phyloP scores from a whole-genome alignment of 2,888 invertebrate species.

The Zhuqinia jingwanae region DNA sequence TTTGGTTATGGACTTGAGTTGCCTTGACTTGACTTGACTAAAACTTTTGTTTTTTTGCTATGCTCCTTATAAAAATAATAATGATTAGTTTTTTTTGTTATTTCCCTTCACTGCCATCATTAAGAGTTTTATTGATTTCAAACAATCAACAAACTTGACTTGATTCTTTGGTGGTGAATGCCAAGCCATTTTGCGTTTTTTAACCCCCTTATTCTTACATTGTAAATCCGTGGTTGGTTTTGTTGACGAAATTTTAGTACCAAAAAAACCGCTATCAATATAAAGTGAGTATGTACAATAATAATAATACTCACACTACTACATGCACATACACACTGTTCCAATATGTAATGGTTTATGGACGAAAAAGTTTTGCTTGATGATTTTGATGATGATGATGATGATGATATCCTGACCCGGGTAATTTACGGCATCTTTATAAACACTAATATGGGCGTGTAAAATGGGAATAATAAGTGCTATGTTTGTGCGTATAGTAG shows the following conservation, averaged over 20 bases:
- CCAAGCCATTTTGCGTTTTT: too few species aligned
- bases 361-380: constrained; percentile 48
- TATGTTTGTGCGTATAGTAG: constrained; percentile 14
- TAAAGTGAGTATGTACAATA: too few species aligned
- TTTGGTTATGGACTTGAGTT: too few species aligned
- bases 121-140: constrained; percentile 65
- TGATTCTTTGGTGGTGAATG: neutral
- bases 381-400: too few species aligned
- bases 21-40: too few species aligned
- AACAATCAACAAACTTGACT: constrained; percentile 69
- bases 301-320: too few species aligned
- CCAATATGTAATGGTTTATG: constrained; percentile 60
- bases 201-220: neutral
- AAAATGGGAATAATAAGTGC: neutral
- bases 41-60: too few species aligned
- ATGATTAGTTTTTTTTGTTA: constrained; percentile 23
- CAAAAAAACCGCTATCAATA: too few species aligned
- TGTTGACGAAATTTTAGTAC: too few species aligned
- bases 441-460: constrained; percentile 23
- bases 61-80: neutral
- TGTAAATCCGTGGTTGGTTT: too few species aligned
- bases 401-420: too few species aligned
- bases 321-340: too few species aligned
- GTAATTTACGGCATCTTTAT: constrained; percentile 66
- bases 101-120: neutral